Evolutionary conservation across 2,113 vertebrate genomes (phyloP).

Genomic region (Scytalopus superciliaris): DNA sequence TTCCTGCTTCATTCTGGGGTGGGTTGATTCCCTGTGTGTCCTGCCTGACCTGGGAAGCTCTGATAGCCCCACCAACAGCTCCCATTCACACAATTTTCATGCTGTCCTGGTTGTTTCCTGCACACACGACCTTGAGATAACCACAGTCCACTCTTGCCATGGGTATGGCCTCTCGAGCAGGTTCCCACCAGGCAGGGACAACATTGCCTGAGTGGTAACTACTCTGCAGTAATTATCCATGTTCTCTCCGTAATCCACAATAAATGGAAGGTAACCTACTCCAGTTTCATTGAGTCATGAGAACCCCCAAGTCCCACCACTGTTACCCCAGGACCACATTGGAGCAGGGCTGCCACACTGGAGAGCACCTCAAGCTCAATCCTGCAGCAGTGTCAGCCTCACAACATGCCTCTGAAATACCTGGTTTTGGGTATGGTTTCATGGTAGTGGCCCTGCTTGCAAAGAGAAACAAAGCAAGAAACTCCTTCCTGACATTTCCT

Average conservation of each 20-base stretch:
- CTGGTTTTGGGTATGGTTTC: neutral
- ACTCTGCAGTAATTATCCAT: neutral
- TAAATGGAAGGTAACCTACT: neutral
- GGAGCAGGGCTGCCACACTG: neutral
- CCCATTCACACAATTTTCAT: neutral
- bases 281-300: neutral
- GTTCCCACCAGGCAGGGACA: slow-evolving; percentile 1
- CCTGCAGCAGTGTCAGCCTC: neutral
- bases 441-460: neutral
- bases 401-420: neutral
- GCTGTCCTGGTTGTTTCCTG: neutral
- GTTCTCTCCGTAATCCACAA: neutral
- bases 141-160: neutral
- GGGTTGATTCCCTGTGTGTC: neutral
- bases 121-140: neutral
- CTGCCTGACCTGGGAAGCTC: slow-evolving; percentile 15
- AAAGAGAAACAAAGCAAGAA: neutral
- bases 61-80: neutral
- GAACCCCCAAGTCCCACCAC: fast-evolving
- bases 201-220: neutral
- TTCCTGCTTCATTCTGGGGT: neutral
- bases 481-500: neutral
- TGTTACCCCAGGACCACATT: fast-evolving
- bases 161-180: neutral
- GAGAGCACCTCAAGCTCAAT: neutral